Base-by-base conservation (phyloP, 2,797 vertebrate genomes). In the Hypotaenidia okinawae region DNA sequence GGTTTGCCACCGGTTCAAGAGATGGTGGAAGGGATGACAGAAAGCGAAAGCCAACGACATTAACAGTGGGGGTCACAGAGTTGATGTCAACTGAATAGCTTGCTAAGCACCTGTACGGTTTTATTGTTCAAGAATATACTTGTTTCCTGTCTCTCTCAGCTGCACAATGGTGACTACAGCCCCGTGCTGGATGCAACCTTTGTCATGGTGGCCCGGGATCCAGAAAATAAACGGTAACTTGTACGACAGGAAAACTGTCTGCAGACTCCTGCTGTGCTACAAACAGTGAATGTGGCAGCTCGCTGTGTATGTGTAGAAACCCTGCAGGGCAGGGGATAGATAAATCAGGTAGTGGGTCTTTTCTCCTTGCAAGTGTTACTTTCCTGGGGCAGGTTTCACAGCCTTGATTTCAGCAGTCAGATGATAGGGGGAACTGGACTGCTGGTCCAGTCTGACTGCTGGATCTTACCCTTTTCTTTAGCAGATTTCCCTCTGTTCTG, bases 131-230 rank as follows among this genome's bases (percentile, higher is more conserved):
- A n/a, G 87, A 33, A 51, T 94, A 4, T 10, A 55, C 87, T 79
- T 84, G 28, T 82, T 97, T 89, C 30, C 35, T 84, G 77, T 97
- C 16, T 93, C 86, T 96, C 94, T 79, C 94, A 99, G 99, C 98
- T 97, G 37, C 97, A 97, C 6, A 96, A 97, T 35, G 98, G 98
- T 39, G 96, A 96, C 16, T 99, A 98, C 85, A 97, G 95, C 30
- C 98, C 99, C 2, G 98, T 99, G 75, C 97, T 99, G 94, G 99
- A 99, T 75, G 99, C 99, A 62, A 99, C 99, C 0, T 99, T 99
- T 88, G 99, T 99, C 84, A 99, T 99, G 99, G 99, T 99, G 96
- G 98, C 99, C 63, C 98, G 99, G 69, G 99, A 99, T 96, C 98
- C 99, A 33, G 98, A 99, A 96, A 99, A 99, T 97, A 99, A 99